A percentile compares a stretch with the other conserved stretches of the same genome.
Conservation (phyloP, 2,113 vertebrate species). For the Struthidea cinerea region DNA sequence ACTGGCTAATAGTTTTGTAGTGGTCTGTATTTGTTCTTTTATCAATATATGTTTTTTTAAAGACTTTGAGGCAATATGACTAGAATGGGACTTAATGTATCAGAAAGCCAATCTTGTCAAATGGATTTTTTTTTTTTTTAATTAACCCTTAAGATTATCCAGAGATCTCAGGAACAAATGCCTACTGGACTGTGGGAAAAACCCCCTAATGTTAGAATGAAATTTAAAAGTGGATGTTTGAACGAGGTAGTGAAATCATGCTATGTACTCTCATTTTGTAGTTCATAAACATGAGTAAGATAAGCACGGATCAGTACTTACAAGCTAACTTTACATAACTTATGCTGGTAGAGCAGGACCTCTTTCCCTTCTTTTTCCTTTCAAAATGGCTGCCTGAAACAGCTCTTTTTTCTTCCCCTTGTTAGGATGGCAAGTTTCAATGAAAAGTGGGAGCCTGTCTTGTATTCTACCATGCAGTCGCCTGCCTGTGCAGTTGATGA, state of each 20-base stretch:
- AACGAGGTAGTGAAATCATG: neutral
- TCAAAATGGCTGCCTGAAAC: neutral
- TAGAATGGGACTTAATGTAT: neutral
- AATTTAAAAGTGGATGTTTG: neutral
- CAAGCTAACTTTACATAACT: neutral
- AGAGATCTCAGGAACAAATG: neutral
- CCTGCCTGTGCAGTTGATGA: constrained; percentile 65
- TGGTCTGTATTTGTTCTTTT: neutral
- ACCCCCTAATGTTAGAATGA: neutral
- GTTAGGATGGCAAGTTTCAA: constrained; percentile 78
- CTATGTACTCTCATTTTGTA: neutral
- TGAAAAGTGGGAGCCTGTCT: constrained; percentile 68
- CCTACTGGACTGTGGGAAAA: neutral
- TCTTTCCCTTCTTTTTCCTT: neutral
- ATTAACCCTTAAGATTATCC: neutral
- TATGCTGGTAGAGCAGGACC: neutral
- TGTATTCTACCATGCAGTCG: constrained; percentile 65
- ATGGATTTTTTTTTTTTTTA: neutral
- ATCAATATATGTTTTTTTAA: neutral
- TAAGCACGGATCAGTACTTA: neutral
- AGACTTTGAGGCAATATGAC: neutral
- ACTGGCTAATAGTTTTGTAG: neutral
- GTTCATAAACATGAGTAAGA: neutral
- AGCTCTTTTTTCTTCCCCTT: neutral
- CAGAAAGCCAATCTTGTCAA: neutral